Conservation (phyloP, 35 echinoderm and acorn worm species). For the Holothuria glaberrima region DNA sequence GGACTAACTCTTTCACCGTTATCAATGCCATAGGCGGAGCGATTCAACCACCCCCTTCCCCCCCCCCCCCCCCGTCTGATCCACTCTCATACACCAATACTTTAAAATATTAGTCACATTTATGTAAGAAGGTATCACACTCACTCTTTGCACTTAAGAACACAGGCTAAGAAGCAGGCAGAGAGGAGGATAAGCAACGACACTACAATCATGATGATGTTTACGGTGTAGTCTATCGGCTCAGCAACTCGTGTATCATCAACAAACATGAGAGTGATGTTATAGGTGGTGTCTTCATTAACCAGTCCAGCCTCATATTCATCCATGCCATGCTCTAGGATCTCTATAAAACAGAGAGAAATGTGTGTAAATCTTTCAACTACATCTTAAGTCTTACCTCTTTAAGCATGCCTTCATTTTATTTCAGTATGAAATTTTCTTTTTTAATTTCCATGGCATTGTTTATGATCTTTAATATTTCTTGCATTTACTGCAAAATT, state of each 20-base stretch:
- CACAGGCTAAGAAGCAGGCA: constrained; percentile 13
- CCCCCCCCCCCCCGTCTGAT: too few species aligned
- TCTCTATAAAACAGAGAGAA: not conserved
- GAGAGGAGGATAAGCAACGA: constrained; percentile 24
- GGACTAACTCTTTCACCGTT: too few species aligned
- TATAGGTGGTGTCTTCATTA: not conserved
- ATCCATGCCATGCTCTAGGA: not conserved
- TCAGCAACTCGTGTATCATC: not conserved
- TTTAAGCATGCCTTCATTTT: too few species aligned
- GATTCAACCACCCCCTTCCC: not conserved
- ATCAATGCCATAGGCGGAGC: too few species aligned
- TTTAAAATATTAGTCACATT: not conserved
- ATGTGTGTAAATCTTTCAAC: not conserved
- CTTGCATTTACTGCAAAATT: too few species aligned
- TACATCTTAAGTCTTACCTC: too few species aligned
- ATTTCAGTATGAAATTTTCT: too few species aligned
- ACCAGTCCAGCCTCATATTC: not conserved
- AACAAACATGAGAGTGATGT: constrained; percentile 13
- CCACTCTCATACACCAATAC: not conserved
- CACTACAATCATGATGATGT: constrained; percentile 54
- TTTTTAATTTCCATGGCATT: too few species aligned
- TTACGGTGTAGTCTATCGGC: constrained; percentile 30
- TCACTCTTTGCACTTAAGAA: constrained; percentile 47
- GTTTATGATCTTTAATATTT: too few species aligned
- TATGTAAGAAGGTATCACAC: not conserved